A percentile compares a stretch with the other conserved stretches of the same genome.
phyloP scores from a whole-genome alignment of 2,113 vertebrate species.

The Vanacampus margaritifer region DNA sequence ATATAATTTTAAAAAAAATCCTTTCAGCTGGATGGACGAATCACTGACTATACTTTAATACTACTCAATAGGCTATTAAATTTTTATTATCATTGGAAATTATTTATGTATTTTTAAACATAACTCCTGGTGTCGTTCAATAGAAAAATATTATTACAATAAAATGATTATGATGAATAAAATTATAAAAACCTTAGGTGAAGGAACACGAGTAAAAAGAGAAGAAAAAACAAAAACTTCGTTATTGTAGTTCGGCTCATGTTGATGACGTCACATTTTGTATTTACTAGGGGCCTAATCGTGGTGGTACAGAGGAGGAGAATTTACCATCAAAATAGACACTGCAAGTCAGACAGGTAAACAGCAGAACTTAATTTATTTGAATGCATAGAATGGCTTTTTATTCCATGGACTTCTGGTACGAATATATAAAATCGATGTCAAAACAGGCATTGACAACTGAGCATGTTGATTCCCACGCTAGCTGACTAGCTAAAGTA shows the following conservation, averaged over 20 bases:
- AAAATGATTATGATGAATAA: background rate
- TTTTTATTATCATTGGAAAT: background rate
- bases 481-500: conserved; percentile 26
- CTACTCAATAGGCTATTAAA: too few relatives aligned
- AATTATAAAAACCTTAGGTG: too few relatives aligned
- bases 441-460: conserved; percentile 42
- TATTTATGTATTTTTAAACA: background rate
- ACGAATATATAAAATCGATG: background rate
- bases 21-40: too few relatives aligned
- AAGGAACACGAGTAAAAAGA: background rate
- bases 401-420: accelerated
- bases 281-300: conserved; percentile 49
- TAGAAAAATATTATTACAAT: background rate
- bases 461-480: conserved; percentile 35
- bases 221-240: background rate
- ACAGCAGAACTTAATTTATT: conserved; percentile 13
- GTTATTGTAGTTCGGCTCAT: background rate
- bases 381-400: background rate
- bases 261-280: conserved; percentile 2
- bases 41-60: too few relatives aligned
- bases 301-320: conserved; percentile 6
- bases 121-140: background rate
- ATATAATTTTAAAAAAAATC: too few relatives aligned
- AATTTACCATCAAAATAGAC: conserved; percentile 16
- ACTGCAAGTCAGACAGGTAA: conserved; percentile 53